Base-by-base conservation (phyloP, 2,888 invertebrate genomes). In the Calliphora vomitoria region DNA sequence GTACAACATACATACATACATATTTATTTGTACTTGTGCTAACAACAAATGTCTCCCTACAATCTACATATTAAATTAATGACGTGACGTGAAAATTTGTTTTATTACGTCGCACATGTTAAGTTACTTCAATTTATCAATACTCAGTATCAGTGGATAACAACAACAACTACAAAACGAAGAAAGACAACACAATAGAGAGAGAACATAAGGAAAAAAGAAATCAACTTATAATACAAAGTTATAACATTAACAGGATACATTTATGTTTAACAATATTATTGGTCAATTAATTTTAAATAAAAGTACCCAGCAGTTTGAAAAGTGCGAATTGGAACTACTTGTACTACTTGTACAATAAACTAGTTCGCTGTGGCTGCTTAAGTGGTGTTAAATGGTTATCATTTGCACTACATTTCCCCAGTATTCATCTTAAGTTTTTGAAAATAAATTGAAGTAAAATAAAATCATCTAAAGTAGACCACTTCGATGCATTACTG, bases 41-140 rank as follows among this genome's bases (percentile, higher is more conserved):
- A 60, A 60, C 60, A 20, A 41, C 18, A 5, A 44, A 64, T 38
- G 35, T 64, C 31, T 62, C 71, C 35, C 6, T 13, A 20, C 6
- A 80, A 44, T 72, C 20, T 53, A 25, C 64, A 66, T 72, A 72
- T 55, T 64, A 62, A 20, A 71, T 50, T 53, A 81, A 68, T 62
- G 62, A 69, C 60, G 69, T 85, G 85, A 62, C 50, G 53, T 53
- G 69, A 53, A 80, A 74, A 80, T 74, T 74, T 68, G 38, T 80
- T 83, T 55, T 69, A 69, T 85, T 85, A 69, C 76, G 55, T 68
- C 62, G 79, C 55, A 64, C 20, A 81, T 53, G 78, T 41, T 55
- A 20, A 55, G n/a, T 68, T 55, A 58, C 55, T 68, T 31, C 1
- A 68, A 66, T 31, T 55, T 79, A 38, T 13, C 69, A 53, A 64